Evolutionary conservation across 1,140 invertebrate species (phyloP).

Genomic region (Hyles euphorbiae): DNA sequence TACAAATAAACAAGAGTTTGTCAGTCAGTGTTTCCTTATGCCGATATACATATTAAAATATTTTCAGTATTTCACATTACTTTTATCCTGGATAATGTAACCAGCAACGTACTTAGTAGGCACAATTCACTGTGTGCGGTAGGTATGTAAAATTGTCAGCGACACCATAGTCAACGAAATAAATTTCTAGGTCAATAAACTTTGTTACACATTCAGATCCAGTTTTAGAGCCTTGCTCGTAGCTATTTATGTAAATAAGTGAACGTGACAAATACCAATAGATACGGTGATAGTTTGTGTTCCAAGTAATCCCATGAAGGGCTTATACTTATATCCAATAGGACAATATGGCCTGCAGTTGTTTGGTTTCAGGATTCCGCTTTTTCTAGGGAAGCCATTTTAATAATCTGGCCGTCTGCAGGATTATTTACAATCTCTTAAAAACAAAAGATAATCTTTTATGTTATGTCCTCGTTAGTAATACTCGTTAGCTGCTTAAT

Average conservation of each 20-base stretch:
- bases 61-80: too few species aligned
- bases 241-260: conserved; percentile 48
- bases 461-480: too few species aligned
- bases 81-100: too few species aligned
- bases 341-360: conserved; percentile 20
- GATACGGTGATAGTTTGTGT: conserved; percentile 1
- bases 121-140: too few species aligned
- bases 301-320: conserved; percentile 29
- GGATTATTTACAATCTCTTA: too few species aligned
- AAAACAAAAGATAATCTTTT: too few species aligned
- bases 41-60: too few species aligned
- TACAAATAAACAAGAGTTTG: too few species aligned
- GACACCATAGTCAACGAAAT: not conserved
- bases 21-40: too few species aligned
- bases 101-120: too few species aligned
- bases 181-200: conserved; percentile 40
- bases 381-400: conserved; percentile 1
- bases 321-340: conserved; percentile 14
- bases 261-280: conserved; percentile 23
- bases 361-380: conserved; percentile 22
- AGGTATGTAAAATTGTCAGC: too few species aligned
- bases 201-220: conserved; percentile 41
- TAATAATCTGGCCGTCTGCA: not conserved
- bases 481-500: too few species aligned
- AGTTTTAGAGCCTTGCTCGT: conserved; percentile 36